Evolutionary conservation across 2,888 invertebrate species (phyloP), one percentile per base, ranked within the genome.

Genomic region (Diaperis boleti): DNA sequence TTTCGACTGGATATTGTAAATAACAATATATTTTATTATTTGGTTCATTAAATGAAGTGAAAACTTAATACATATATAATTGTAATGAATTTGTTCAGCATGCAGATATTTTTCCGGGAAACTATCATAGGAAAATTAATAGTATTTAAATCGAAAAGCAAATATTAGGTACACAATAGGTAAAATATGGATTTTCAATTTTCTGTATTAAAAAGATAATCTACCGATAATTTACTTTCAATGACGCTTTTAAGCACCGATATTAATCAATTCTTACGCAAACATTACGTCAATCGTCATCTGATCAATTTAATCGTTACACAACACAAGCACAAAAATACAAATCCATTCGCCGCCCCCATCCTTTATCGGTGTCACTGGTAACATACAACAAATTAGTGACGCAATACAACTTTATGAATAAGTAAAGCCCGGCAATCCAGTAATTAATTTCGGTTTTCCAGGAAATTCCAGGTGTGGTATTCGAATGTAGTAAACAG

Each of bases 391-490:
- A 52, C 26, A 52, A 45, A 45, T 50, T 50, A 50, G 11, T 56
- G 56, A 56, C 45, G 45, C 56, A 56, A 15, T 54, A 18, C 37
- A 8, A 22, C 31, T 41, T 54, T 41, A 54, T 54, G 54, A 42
- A 54, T 54, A 54, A 41, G 42, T 54, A 54, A 54, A 54, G 29
- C 42, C 26, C 20, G 42, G 37, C 54, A 57, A 57, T 47, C 45
- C 45, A 44, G 41, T 61, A 61, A 61, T 61, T 61, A 55, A 54
- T 44, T 18, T 50, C 11, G 26, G 37, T n/a, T 49, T 62, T 62
- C 62, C 56, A 15, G 50, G 62, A 62, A 62, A 62, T 62, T 15
- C 33, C 62, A 50, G 56, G 55, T 41, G 47, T 54, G 54, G 54
- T 42, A 8, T 26, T 52, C 39, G 41, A 33, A 22, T 37, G 52